phyloP scores from a whole-genome alignment of 2,888 invertebrate species.

The Agrilus cyanescens region DNA sequence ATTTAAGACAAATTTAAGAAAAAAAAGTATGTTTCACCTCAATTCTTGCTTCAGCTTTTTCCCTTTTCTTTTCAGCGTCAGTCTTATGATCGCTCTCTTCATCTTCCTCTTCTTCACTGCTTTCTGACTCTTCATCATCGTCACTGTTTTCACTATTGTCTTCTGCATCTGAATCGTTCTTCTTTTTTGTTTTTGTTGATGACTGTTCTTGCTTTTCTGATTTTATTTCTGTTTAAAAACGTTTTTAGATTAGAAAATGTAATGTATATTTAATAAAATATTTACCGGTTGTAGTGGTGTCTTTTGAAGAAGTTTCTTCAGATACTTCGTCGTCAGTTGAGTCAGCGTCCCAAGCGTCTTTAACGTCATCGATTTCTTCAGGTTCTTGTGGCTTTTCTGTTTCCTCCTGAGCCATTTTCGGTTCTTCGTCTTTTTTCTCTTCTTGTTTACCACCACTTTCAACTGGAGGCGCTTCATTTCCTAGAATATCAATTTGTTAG shows the following conservation, averaged over 20 bases:
- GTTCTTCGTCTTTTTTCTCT: conserved; percentile 20
- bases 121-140: conserved; percentile 37
- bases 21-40: conserved; percentile 35
- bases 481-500: conserved; percentile 1
- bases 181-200: conserved; percentile 18
- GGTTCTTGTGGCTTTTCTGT: conserved; percentile 21
- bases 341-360: conserved; percentile 79
- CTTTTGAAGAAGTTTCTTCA: conserved; percentile 27
- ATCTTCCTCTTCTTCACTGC: conserved; percentile 45
- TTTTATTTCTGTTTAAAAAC: conserved; percentile 10
- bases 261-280: too few relatives aligned
- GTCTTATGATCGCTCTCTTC: conserved; percentile 56
- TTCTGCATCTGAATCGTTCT: conserved; percentile 25
- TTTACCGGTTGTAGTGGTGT: conserved; percentile 3
- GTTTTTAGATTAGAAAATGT: neutral
- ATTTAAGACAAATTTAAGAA: neutral
- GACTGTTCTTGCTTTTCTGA: conserved; percentile 22
- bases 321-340: conserved; percentile 49
- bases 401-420: conserved; percentile 24
- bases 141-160: conserved; percentile 35
- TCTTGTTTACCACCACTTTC: conserved; percentile 2
- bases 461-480: neutral
- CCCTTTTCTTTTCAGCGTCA: conserved; percentile 63
- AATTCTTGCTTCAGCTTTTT: conserved; percentile 61
- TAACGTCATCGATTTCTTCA: conserved; percentile 46